A percentile compares a stretch with the other conserved stretches of the same genome.
phyloP scores from a whole-genome alignment of 1,140 invertebrate genomes.

The Diplogasteroides magnus region DNA sequence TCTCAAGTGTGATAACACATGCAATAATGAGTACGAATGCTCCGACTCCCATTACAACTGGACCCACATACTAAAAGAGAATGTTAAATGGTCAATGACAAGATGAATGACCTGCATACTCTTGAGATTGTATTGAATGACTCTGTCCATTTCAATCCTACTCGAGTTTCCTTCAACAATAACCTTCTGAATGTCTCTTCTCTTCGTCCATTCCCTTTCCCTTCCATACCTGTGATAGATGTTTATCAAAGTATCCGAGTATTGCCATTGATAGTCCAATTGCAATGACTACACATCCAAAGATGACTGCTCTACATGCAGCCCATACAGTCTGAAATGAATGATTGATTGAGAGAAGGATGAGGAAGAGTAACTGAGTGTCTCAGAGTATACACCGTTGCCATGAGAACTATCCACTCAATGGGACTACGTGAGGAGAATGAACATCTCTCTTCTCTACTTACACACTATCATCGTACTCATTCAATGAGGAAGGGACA shows the following conservation, averaged over 20 bases:
- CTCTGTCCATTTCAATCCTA: no score
- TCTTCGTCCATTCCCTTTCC: no score
- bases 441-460: no score
- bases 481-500: no score
- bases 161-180: no score
- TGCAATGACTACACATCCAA: conserved; percentile 44
- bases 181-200: no score
- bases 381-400: neutral
- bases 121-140: conserved; percentile 36
- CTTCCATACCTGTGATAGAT: conserved; percentile 46
- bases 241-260: conserved; percentile 50
- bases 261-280: conserved; percentile 49
- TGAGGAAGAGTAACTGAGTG: neutral
- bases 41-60: conserved; percentile 51
- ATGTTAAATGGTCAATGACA: neutral
- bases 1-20: conserved; percentile 52
- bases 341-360: conserved; percentile 14
- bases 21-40: conserved; percentile 48
- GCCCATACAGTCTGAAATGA: conserved; percentile 49
- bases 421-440: neutral
- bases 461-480: no score
- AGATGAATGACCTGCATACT: conserved; percentile 34
- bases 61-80: conserved; percentile 45
- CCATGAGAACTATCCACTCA: no score
- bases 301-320: conserved; percentile 46